A percentile compares a stretch with the other conserved stretches of the same genome.
phyloP scores from a whole-genome alignment of 2,888 invertebrate species.

The Acholoe squamosa region DNA sequence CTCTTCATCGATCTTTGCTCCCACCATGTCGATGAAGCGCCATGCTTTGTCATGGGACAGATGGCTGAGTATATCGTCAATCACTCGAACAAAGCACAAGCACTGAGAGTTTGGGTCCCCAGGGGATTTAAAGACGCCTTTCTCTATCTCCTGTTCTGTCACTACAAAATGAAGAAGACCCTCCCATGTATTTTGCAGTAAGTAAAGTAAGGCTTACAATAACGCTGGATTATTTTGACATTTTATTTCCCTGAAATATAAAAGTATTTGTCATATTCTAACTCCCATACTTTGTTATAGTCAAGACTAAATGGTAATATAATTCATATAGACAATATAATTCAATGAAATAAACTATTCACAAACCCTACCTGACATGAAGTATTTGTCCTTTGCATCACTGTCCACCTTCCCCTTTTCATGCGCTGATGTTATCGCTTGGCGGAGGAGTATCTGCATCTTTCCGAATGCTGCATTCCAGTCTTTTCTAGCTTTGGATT shows the following conservation, averaged over 20 bases:
- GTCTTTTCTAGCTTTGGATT: slow-evolving; percentile 1
- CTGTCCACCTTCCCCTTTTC: slow-evolving; percentile 16
- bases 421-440: background rate
- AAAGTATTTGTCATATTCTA: too few relatives aligned
- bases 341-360: background rate
- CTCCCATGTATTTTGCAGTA: too few relatives aligned
- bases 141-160: slow-evolving; percentile 68
- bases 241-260: too few relatives aligned
- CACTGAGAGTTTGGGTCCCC: slow-evolving; percentile 72
- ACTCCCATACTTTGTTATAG: too few relatives aligned
- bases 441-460: slow-evolving; percentile 32
- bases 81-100: slow-evolving; percentile 70
- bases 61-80: slow-evolving; percentile 66
- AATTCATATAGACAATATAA: background rate
- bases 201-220: too few relatives aligned
- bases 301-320: too few relatives aligned
- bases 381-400: slow-evolving; percentile 56
- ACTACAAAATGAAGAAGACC: slow-evolving; percentile 64
- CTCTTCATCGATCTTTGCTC: slow-evolving; percentile 70
- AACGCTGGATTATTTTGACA: too few relatives aligned
- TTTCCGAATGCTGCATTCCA: slow-evolving; percentile 42
- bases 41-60: slow-evolving; percentile 67
- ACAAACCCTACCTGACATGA: slow-evolving; percentile 65
- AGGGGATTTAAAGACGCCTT: slow-evolving; percentile 71
- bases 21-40: slow-evolving; percentile 73